Conservation (phyloP, 2,113 vertebrate genomes). For the Glareola pratincola region DNA sequence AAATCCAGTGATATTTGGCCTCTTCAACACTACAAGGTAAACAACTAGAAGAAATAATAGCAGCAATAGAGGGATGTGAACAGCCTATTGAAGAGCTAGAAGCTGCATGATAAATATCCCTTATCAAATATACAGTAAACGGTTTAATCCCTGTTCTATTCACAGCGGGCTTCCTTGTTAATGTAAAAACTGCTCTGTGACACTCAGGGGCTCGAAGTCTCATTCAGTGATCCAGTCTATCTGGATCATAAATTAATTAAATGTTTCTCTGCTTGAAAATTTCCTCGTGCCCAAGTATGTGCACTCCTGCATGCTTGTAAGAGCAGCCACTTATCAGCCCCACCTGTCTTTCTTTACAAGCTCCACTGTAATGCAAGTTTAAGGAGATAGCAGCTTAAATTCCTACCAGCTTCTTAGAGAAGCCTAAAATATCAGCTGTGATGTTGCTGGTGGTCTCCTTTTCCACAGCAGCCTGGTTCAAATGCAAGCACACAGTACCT, state of each 20-base stretch:
- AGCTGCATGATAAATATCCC: not conserved
- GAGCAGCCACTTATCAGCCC: not conserved
- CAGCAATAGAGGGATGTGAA: not conserved
- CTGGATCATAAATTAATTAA: conserved; percentile 6
- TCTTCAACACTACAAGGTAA: conserved; percentile 97
- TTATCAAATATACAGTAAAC: not conserved
- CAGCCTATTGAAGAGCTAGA: not conserved
- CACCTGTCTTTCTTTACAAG: not conserved
- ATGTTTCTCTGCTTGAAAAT: not conserved
- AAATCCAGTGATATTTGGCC: conserved; percentile 94
- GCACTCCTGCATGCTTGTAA: not conserved
- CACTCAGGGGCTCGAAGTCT: not conserved
- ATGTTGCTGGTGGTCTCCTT: not conserved
- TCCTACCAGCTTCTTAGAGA: not conserved
- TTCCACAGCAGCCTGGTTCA: not conserved
- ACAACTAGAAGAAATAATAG: not conserved
- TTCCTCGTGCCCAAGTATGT: not conserved
- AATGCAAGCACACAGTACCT: accelerated
- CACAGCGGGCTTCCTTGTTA: not conserved
- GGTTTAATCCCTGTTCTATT: not conserved
- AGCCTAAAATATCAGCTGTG: not conserved
- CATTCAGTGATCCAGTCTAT: not conserved
- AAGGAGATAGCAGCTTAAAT: not conserved
- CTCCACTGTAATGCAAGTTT: not conserved
- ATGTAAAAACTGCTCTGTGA: not conserved